Base-by-base conservation (phyloP, 2,888 invertebrate genomes). In the Chymomyza procnemis region DNA sequence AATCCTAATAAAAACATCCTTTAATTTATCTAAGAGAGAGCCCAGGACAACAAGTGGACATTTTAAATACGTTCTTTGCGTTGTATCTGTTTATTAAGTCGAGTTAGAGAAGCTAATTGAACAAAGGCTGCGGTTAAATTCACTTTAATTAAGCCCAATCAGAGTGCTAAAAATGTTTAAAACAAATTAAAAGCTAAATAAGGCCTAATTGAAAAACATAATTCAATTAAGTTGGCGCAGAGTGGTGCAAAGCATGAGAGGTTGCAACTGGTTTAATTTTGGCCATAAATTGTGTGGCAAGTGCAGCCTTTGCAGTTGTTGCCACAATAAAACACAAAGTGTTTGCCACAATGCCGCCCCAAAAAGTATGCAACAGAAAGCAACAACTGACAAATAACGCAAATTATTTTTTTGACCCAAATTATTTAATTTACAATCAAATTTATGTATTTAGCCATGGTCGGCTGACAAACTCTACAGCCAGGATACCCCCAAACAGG, bases 361-460 rank as follows among this genome's bases (percentile, higher is more conserved):
- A 67, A 65, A 70, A 78, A 80, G 74, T 67, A 71, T 74, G 74
- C 72, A 68, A 74, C 70, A 64, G 16, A 26, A 57, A 57, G 34
- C 67, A 66, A n/a, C n/a, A n/a, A n/a, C n/a, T 76, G 73, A 56
- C 48, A 64, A 85, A 80, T 84, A 79, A 63, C 57, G 30, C 47
- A 41, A 46, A 46, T 47, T 62, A n/a, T 41, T 55, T 54, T 54
- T 71, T 73, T 78, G 74, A 69, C 71, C 14, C 6, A 19, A 19
- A 72, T 79, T 81, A 82, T 84, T 86, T 76, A 86, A 83, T 86
- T 81, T 74, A 74, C 74, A 82, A 74, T 52, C 82, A 86, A 86
- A 86, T 86, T 84, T 86, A 75, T 71, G 85, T 79, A 82, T 86
- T 86, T 75, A 81, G 78, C 78, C 80, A 78, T 84, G 86, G 81